A percentile compares a stretch with the other conserved stretches of the same genome.
Evolutionary conservation across 2,888 invertebrate genomes (phyloP).

Genomic region (Drosophila yooni): DNA sequence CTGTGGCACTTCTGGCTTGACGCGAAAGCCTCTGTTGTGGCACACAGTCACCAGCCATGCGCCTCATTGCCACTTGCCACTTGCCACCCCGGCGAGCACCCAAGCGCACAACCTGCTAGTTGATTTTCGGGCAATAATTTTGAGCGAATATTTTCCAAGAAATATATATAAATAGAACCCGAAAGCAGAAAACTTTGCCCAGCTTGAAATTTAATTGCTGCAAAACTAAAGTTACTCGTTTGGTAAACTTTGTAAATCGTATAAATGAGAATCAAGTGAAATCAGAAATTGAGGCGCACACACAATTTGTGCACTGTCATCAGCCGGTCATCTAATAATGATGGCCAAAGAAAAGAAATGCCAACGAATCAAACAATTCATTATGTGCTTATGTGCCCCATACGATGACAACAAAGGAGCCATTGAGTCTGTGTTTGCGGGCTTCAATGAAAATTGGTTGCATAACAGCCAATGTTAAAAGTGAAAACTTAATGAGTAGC

Average conservation of each 20-base stretch:
- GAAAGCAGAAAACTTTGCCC: slow-evolving; percentile 42
- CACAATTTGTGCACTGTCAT: slow-evolving; percentile 48
- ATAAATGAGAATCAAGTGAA: slow-evolving; percentile 38
- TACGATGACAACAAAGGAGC: slow-evolving; percentile 32
- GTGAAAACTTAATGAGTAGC: slow-evolving; percentile 70
- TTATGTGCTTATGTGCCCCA: slow-evolving; percentile 38
- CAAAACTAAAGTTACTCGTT: slow-evolving; percentile 36
- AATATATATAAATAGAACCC: slow-evolving; percentile 35
- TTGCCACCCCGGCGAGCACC: not conserved
- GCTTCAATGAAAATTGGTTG: slow-evolving; percentile 52
- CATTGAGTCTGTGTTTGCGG: slow-evolving; percentile 16
- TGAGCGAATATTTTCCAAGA: slow-evolving; percentile 33
- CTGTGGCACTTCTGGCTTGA: slow-evolving; percentile 42
- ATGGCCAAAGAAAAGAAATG: slow-evolving; percentile 42
- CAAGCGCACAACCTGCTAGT: slow-evolving; percentile 1
- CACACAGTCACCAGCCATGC: not conserved
- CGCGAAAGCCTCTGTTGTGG: slow-evolving; percentile 30
- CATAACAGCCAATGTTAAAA: slow-evolving; percentile 62
- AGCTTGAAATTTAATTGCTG: slow-evolving; percentile 57
- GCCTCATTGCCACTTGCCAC: not conserved
- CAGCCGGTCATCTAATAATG: slow-evolving; percentile 42
- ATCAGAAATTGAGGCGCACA: slow-evolving; percentile 22
- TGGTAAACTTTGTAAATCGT: slow-evolving; percentile 23
- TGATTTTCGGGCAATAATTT: slow-evolving; percentile 10
- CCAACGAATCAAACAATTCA: slow-evolving; percentile 60